A percentile compares a stretch with the other conserved stretches of the same genome.
phyloP scores from a whole-genome alignment of 2,797 vertebrate genomes.

The Numenius phaeopus region DNA sequence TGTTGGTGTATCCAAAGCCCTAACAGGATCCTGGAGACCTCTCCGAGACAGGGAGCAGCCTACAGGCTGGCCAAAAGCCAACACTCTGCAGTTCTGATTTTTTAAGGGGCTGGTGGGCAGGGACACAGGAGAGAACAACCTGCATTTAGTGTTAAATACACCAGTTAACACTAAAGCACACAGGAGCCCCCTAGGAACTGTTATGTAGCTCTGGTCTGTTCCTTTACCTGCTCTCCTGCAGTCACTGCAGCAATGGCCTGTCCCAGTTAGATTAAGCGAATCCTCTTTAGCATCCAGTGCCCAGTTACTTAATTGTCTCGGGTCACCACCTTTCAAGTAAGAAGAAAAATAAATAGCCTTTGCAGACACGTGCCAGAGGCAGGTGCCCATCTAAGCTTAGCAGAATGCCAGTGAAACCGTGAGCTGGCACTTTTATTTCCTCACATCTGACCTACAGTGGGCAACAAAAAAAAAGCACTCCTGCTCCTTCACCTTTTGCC shows the following conservation, averaged over 20 bases:
- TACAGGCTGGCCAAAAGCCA: not conserved
- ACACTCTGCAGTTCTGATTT: not conserved
- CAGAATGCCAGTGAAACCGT: not conserved
- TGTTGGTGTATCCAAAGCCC: not conserved
- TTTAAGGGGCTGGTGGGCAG: not conserved
- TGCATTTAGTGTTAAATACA: not conserved
- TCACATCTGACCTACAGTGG: not conserved
- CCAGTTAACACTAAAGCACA: not conserved
- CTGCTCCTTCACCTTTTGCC: not conserved
- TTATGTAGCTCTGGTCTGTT: not conserved
- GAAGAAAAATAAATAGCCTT: not conserved
- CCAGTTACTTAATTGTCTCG: not conserved
- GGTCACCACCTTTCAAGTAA: not conserved
- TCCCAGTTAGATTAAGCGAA: not conserved
- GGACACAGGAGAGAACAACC: not conserved
- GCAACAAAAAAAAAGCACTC: not conserved
- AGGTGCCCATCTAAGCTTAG: not conserved
- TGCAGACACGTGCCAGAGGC: not conserved
- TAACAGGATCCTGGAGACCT: not conserved
- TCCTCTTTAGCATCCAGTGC: not conserved
- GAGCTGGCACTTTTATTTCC: not conserved
- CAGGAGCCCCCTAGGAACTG: not conserved
- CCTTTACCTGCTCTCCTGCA: not conserved
- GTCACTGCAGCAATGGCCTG: not conserved
- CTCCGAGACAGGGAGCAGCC: not conserved